phyloP scores from a whole-genome alignment of 1,140 invertebrate species.

The Zaprionus davidi region DNA sequence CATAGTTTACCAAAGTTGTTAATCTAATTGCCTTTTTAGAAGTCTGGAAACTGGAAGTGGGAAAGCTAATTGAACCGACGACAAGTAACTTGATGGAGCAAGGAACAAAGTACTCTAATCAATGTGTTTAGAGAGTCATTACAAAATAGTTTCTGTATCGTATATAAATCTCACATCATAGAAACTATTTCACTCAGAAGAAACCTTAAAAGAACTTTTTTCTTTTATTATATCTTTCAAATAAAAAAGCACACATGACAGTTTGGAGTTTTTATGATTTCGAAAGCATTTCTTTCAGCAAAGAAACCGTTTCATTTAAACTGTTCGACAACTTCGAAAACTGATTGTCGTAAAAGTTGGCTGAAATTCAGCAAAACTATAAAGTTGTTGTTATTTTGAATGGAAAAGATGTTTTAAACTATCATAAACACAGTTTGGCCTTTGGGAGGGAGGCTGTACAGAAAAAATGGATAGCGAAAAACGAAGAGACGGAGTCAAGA shows the following conservation, averaged over 20 bases:
- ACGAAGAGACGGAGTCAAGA: not conserved
- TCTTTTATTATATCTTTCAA: not conserved
- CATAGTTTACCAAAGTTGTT: not conserved
- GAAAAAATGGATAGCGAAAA: not conserved
- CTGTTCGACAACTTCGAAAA: not conserved
- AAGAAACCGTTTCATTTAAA: not conserved
- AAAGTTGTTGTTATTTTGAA: not conserved
- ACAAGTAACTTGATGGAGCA: too few relatives aligned
- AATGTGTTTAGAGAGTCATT: too few relatives aligned
- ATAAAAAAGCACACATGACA: not conserved
- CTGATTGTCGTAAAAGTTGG: not conserved
- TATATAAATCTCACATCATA: not conserved
- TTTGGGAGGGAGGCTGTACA: not conserved
- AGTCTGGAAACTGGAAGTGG: not conserved
- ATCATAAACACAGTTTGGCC: not conserved
- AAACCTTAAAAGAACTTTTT: not conserved
- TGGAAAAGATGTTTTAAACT: not conserved
- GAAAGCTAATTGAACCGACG: not conserved
- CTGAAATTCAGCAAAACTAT: not conserved
- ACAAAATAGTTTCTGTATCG: not conserved
- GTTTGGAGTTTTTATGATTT: not conserved
- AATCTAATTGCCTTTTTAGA: slow-evolving; percentile 1
- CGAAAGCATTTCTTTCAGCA: not conserved
- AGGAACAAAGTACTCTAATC: too few relatives aligned
- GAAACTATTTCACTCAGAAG: not conserved